phyloP scores from a whole-genome alignment of 2,888 invertebrate species.

The Drosophila rellima region DNA sequence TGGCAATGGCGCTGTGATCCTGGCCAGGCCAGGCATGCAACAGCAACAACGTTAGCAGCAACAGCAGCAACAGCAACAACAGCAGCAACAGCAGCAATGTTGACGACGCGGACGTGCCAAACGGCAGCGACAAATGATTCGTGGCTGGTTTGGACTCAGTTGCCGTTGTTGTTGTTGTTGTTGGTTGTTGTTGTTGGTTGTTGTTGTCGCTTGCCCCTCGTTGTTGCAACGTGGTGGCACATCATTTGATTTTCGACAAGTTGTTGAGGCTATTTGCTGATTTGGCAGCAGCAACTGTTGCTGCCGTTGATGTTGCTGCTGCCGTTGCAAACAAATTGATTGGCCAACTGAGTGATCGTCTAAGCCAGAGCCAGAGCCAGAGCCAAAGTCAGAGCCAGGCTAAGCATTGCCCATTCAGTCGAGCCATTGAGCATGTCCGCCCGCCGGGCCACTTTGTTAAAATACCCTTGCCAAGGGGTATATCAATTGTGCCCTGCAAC shows the following conservation, averaged over 20 bases:
- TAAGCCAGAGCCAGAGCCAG: conserved; percentile 7
- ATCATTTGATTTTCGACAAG: conserved; percentile 81
- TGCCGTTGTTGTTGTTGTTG: conserved; percentile 24
- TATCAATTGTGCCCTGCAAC: background rate
- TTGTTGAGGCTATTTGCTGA: conserved; percentile 80
- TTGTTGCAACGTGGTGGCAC: conserved; percentile 67
- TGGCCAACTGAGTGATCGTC: conserved; percentile 70
- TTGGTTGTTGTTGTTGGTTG: conserved; percentile 29
- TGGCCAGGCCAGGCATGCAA: conserved; percentile 75
- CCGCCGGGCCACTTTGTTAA: conserved; percentile 52
- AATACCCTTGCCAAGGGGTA: background rate
- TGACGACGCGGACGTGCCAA: conserved; percentile 77
- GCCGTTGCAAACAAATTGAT: conserved; percentile 73
- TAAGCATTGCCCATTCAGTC: conserved; percentile 3
- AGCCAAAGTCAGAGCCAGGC: conserved; percentile 12
- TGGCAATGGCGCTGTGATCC: conserved; percentile 75
- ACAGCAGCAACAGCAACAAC: conserved; percentile 23
- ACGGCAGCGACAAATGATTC: conserved; percentile 77
- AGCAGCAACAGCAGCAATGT: conserved; percentile 26
- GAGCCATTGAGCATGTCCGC: conserved; percentile 61
- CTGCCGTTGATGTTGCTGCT: conserved; percentile 25
- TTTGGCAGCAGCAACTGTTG: conserved; percentile 59
- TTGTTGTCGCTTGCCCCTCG: conserved; percentile 28
- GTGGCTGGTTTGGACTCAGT: conserved; percentile 59
- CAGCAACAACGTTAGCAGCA: conserved; percentile 14